Evolutionary conservation across 2,888 invertebrate species (phyloP).

Genomic region (Parnassius apollo): DNA sequence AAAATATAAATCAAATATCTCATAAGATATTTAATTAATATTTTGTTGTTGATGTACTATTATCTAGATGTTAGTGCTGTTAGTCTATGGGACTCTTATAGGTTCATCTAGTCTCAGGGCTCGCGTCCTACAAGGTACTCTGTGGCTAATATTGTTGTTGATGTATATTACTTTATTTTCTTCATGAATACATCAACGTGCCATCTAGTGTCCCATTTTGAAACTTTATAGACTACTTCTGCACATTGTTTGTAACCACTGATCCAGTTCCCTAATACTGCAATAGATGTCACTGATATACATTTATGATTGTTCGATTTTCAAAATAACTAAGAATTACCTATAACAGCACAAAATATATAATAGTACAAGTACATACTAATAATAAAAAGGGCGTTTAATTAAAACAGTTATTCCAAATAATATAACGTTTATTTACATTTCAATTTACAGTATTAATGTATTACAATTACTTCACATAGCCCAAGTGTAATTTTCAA

Average conservation of each 20-base stretch:
- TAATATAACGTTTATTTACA: slow-evolving; percentile 9
- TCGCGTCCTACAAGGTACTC: too few relatives aligned
- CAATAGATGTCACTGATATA: neutral
- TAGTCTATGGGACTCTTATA: too few relatives aligned
- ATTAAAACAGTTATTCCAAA: neutral
- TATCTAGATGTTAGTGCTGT: too few relatives aligned
- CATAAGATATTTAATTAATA: too few relatives aligned
- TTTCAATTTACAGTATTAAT: neutral
- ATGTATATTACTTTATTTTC: neutral
- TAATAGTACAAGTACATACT: neutral
- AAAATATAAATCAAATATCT: too few relatives aligned
- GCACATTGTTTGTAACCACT: neutral
- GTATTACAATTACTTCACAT: neutral
- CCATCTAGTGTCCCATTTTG: neutral
- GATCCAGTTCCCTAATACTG: neutral
- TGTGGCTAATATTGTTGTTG: too few relatives aligned
- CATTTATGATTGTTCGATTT: neutral
- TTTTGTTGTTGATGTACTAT: too few relatives aligned
- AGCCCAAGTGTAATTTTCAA: neutral
- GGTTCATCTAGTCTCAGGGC: too few relatives aligned
- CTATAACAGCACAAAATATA: neutral
- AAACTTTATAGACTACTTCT: neutral
- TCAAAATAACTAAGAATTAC: neutral
- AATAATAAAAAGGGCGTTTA: neutral
- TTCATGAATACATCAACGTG: neutral